Base-by-base conservation (phyloP, 2,797 vertebrate genomes). In the Echiichthys vipera region DNA sequence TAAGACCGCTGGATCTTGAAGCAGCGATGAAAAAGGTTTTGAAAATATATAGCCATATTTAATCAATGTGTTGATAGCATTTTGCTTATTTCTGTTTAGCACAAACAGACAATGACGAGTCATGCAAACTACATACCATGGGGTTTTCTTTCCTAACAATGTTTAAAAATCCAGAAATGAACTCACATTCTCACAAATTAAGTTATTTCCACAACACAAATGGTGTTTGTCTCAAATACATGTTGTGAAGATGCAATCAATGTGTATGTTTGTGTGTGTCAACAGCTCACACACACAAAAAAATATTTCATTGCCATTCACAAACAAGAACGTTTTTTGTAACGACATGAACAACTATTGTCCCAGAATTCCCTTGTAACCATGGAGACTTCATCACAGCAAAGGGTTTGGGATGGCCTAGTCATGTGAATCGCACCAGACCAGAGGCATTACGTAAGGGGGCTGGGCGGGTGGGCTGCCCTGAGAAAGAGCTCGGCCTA, bases 381-480 rank as follows among this genome's bases (percentile, higher is more conserved):
- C 79, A 90, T 78, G 73, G 86, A 32, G 75, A 93, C 65, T 59
- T 84, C 69, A 88, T 78, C 88, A 76, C 72, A 85, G 85, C 58
- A 72, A 84, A 85, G 43, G 59, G 67, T 74, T 91, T 89, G 71
- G 64, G 69, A 55, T 75, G 83, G 77, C 81, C 84, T 34, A 91
- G 94, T 95, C 94, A 95, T 94, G 94, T 94, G 94, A 95, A 93
- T 88, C 24, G 62, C 94, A 94, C 86, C 94, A 93, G 93, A 94
- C 90, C 84, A 78, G 80, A 24, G 29, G 84, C 84, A 91, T 94
- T 93, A 93, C 74, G 84, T 90, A 94, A 94, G 88, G 83, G 79
- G 85, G 81, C 29, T 42, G 78, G 85, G 87, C 34, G 68, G 85
- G 83, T 68, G 86, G 85, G 87, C 79, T 27, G 81, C 73, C 68